Percentiles rank a stretch among this genome's conserved stretches.
These are phyloP conservation scores for Sebastiscus tertius DNA, from an alignment of 2,797 vertebrate species.

Conservation along the genomic window DNA sequence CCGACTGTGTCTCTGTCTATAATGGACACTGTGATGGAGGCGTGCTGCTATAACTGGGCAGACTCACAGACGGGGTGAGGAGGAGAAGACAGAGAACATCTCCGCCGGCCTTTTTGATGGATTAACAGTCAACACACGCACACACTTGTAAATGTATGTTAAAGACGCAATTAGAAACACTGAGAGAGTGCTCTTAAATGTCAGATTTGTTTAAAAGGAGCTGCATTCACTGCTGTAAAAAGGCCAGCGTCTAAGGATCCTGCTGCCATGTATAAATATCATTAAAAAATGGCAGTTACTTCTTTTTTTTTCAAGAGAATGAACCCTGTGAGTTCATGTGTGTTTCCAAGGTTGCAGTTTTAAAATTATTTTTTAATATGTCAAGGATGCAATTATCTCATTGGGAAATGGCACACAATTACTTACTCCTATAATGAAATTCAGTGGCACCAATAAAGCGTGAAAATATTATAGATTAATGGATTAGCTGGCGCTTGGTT, in stretches of 20 bases:
- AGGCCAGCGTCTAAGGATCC: not conserved
- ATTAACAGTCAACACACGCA: not conserved
- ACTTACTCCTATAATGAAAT: constrained; percentile 2
- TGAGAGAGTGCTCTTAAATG: constrained; percentile 1
- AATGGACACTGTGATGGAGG: constrained; percentile 23
- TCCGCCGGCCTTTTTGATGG: constrained; percentile 1
- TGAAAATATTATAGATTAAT: not conserved
- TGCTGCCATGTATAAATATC: not conserved
- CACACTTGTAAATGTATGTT: not conserved
- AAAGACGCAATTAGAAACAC: constrained; percentile 9
- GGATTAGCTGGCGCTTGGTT: not conserved
- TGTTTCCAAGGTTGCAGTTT: constrained; percentile 11
- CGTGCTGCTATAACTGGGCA: constrained; percentile 12
- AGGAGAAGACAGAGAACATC: not conserved
- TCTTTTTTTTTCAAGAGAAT: not conserved
- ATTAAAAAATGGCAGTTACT: not conserved
- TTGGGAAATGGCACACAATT: not conserved
- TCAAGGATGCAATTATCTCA: not conserved
- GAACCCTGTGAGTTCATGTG: not conserved
- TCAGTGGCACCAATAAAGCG: not conserved
- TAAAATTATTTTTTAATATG: not conserved
- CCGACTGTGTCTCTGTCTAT: constrained; percentile 12
- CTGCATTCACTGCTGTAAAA: constrained; percentile 8
- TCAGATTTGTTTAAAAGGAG: constrained; percentile 16
- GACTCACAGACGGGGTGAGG: not conserved